phyloP scores from a whole-genome alignment of 1,140 invertebrate genomes.

The Babylonia areolata region DNA sequence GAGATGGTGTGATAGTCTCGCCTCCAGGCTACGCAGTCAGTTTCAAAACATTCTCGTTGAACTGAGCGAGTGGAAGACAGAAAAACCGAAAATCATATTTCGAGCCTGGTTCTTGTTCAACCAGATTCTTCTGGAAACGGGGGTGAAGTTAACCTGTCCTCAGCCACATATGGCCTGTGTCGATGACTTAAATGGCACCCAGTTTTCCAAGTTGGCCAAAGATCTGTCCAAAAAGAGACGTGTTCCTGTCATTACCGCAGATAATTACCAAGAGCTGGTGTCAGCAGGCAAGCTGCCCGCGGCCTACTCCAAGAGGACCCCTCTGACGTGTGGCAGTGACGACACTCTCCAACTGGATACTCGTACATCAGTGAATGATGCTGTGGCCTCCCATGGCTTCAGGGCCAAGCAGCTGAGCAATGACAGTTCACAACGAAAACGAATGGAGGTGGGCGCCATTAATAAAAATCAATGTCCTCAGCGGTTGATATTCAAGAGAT shows the following conservation, averaged over 20 bases:
- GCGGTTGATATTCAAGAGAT: neutral
- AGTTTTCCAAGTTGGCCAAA: neutral
- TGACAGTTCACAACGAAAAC: neutral
- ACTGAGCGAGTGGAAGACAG: neutral
- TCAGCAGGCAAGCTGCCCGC: neutral
- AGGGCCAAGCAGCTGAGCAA: neutral
- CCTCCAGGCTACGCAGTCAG: neutral
- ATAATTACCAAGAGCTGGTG: neutral
- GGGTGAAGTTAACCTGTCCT: neutral
- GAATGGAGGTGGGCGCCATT: neutral
- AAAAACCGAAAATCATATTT: neutral
- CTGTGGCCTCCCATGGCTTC: neutral
- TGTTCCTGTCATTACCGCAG: neutral
- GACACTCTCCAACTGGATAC: neutral
- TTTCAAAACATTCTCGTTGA: neutral
- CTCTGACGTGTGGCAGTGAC: neutral
- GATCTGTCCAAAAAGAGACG: neutral
- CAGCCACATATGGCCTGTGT: neutral
- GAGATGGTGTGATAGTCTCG: neutral
- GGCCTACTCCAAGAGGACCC: neutral
- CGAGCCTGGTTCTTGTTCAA: constrained; percentile 1
- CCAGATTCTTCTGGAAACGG: neutral
- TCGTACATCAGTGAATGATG: neutral
- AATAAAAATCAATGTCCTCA: neutral
- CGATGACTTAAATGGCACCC: neutral